Evolutionary conservation across 2,888 invertebrate species (phyloP), one percentile per base, ranked within the genome.

Genomic region (Diarsia mendica): DNA sequence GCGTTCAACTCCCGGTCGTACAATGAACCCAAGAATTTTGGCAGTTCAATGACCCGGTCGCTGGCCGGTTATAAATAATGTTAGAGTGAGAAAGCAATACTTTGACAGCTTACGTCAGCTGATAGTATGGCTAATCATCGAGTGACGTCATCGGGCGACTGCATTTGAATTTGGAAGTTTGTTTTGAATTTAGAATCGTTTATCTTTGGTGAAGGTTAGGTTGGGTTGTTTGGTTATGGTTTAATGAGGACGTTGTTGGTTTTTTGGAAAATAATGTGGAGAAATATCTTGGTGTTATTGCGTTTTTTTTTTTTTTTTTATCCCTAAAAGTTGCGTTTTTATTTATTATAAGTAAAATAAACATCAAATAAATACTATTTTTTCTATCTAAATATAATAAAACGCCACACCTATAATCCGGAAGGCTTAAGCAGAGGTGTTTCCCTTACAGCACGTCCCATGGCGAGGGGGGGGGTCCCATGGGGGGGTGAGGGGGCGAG

Each of bases 21-120:
- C 95, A 88, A 90, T 93, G 93, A 94, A 94, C 91, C 95, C 89
- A 87, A 85, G 88, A 93, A 93, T 90, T 95, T 95, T 92, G 93
- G 94, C 92, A 87, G 95, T 90, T 94, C 95, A 89, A 75, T 83
- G 93, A 85, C 93, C 94, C 90, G 91, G 91, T 90, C 92, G 90
- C 82, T 92, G 93, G 88, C 93, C 93, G 92, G 85, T 81, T 87
- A 90, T 88, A 89, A 91, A 90, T 87, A 81, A 87, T 87, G 91
- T 89, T 90, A 88, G 91, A 92, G 87, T 63, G 86, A 79, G 87
- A 85, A 13, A 3, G 49, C 39, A 15, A 20, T 18, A 72, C n/a
- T 72, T 79, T 77, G 73, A 72, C 82, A 77, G 70, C 81, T 83
- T 85, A 87, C 87, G 87, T 87, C 86, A 87, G 83, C 79, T 84